Conservation (phyloP, 2,797 vertebrate species). For the Chromis chromis region DNA sequence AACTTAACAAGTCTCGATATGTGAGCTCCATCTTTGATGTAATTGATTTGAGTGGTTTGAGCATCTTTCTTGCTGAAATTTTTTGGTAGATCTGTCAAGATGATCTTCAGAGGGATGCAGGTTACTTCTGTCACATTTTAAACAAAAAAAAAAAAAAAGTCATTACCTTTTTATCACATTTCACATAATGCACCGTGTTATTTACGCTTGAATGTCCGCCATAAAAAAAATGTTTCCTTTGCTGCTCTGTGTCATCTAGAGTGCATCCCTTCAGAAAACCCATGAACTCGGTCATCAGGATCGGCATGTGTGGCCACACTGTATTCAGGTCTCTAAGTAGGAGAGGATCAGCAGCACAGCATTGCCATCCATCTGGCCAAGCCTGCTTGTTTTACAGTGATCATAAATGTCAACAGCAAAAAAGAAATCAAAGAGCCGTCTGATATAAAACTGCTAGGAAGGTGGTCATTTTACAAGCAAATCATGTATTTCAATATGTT, state of each 20-base stretch:
- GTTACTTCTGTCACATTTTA: constrained; percentile 63
- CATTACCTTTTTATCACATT: constrained; percentile 36
- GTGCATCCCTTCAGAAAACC: constrained; percentile 15
- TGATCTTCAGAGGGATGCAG: constrained; percentile 61
- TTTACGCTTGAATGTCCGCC: constrained; percentile 34
- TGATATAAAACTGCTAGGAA: constrained; percentile 51
- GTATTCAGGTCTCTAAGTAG: constrained; percentile 31
- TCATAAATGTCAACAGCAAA: constrained; percentile 65
- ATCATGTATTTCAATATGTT: constrained; percentile 43
- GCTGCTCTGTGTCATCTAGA: constrained; percentile 12
- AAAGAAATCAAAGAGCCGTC: constrained; percentile 60
- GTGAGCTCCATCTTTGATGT: constrained; percentile 79
- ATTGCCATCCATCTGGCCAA: constrained; percentile 46
- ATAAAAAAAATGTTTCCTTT: not conserved
- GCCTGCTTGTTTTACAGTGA: constrained; percentile 55
- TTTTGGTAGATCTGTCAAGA: constrained; percentile 72
- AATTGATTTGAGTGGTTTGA: constrained; percentile 76
- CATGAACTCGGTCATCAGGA: constrained; percentile 6
- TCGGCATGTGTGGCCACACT: constrained; percentile 34
- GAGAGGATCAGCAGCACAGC: constrained; percentile 23
- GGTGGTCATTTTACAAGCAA: constrained; percentile 49
- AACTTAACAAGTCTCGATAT: constrained; percentile 84
- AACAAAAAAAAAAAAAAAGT: constrained; percentile 37
- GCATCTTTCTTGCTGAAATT: constrained; percentile 58
- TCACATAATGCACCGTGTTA: constrained; percentile 22